phyloP scores from a whole-genome alignment of 2,113 vertebrate genomes.

The Tychaedon coryphoeus region DNA sequence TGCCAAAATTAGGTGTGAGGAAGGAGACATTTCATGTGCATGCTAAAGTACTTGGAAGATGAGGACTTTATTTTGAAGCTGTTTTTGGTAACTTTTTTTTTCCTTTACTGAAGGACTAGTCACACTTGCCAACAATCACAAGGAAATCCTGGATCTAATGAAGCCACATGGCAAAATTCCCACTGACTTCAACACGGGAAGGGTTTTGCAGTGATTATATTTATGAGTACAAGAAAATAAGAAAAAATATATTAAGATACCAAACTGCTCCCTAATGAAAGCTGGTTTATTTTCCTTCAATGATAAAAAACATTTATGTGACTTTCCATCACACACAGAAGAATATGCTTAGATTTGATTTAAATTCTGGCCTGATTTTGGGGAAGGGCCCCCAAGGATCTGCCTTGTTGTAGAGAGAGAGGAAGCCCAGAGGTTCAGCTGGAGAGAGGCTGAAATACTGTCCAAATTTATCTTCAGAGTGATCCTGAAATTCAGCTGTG shows the following conservation, averaged over 20 bases:
- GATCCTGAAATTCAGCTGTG: neutral
- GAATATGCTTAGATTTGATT: neutral
- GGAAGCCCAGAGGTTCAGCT: neutral
- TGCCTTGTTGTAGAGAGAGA: neutral
- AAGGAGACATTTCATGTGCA: neutral
- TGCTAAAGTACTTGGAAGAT: neutral
- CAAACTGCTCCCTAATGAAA: neutral
- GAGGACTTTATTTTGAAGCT: neutral
- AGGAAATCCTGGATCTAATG: slow-evolving; percentile 30
- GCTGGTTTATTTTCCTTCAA: neutral
- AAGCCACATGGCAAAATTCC: neutral
- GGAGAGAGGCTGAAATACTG: neutral
- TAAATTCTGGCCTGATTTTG: neutral
- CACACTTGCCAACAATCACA: neutral
- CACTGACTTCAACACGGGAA: neutral
- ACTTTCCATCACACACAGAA: neutral
- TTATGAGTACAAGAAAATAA: neutral
- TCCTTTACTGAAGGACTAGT: neutral
- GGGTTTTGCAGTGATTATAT: neutral
- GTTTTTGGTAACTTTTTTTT: neutral
- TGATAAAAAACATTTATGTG: neutral
- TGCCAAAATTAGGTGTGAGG: neutral
- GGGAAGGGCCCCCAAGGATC: neutral
- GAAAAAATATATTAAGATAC: neutral
- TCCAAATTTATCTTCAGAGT: neutral